phyloP scores from a whole-genome alignment of 2,888 invertebrate species.

The Apotomis turbidana region DNA sequence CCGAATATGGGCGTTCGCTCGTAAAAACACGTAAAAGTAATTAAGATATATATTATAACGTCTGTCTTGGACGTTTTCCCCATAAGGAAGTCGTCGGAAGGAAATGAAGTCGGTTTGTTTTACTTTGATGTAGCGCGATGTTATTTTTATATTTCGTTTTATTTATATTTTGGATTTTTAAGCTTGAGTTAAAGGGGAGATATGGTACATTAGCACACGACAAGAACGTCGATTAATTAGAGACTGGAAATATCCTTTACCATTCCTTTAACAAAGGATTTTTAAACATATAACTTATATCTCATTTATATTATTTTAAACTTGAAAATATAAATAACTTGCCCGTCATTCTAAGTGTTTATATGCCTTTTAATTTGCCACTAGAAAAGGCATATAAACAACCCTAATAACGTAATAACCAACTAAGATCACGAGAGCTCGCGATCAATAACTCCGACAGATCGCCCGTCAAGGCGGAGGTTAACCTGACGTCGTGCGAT shows the following conservation, averaged over 20 bases:
- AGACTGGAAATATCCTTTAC: too few relatives aligned
- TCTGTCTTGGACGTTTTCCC: constrained; percentile 31
- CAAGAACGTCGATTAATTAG: neutral
- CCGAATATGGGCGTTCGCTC: constrained; percentile 34
- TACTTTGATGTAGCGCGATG: constrained; percentile 30
- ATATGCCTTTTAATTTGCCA: too few relatives aligned
- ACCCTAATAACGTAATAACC: constrained; percentile 2
- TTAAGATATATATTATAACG: constrained; percentile 23
- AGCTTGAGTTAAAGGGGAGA: neutral
- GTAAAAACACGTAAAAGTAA: constrained; percentile 27
- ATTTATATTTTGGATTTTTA: constrained; percentile 1
- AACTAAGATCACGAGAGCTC: constrained; percentile 27
- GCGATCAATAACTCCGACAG: constrained; percentile 30
- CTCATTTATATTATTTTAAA: too few relatives aligned
- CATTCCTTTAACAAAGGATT: too few relatives aligned
- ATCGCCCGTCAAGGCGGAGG: constrained; percentile 41
- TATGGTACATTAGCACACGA: neutral
- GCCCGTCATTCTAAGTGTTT: too few relatives aligned
- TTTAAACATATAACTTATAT: too few relatives aligned
- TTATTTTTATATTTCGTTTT: neutral
- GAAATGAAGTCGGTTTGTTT: constrained; percentile 28
- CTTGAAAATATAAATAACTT: too few relatives aligned
- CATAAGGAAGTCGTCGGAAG: constrained; percentile 37
- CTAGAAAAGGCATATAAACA: constrained; percentile 12
- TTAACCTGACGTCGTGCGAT: constrained; percentile 49